Conservation (phyloP, 2,113 vertebrate genomes). For the Hemichromis elongatus region DNA sequence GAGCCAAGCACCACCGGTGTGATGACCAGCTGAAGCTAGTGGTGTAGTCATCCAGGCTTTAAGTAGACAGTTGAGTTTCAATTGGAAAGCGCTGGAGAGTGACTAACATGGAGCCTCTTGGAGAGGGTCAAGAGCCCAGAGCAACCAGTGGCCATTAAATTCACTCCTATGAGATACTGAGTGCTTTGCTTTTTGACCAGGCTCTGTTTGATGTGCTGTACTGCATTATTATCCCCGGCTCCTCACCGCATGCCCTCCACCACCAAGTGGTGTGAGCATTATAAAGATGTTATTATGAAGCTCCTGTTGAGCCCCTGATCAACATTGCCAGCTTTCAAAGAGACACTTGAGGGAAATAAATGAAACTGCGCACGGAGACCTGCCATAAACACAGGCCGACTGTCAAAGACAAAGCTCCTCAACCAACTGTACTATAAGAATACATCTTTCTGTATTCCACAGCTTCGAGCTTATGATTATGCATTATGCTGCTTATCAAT, state of each 20-base stretch:
- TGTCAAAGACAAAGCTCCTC: background rate
- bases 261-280: conserved; percentile 23
- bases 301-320: conserved; percentile 43
- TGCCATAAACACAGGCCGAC: background rate
- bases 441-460: conserved; percentile 9
- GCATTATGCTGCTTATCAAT: conserved; percentile 26
- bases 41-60: conserved; percentile 25
- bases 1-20: conserved; percentile 1
- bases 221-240: conserved; percentile 50
- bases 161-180: conserved; percentile 68
- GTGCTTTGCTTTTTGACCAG: conserved; percentile 69
- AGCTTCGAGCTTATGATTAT: conserved; percentile 5
- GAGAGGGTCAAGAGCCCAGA: conserved; percentile 72
- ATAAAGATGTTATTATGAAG: conserved; percentile 51
- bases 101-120: conserved; percentile 67
- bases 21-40: conserved; percentile 16
- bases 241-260: conserved; percentile 41
- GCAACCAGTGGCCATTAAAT: conserved; percentile 72
- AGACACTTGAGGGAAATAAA: conserved; percentile 44
- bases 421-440: background rate
- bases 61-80: conserved; percentile 60
- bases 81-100: conserved; percentile 70
- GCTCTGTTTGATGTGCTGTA: conserved; percentile 60
- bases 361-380: background rate
- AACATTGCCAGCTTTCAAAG: conserved; percentile 31